Percentiles rank a stretch among this genome's conserved stretches.
Evolutionary conservation across 2,113 vertebrate species (phyloP).

Genomic region (Motacilla alba): DNA sequence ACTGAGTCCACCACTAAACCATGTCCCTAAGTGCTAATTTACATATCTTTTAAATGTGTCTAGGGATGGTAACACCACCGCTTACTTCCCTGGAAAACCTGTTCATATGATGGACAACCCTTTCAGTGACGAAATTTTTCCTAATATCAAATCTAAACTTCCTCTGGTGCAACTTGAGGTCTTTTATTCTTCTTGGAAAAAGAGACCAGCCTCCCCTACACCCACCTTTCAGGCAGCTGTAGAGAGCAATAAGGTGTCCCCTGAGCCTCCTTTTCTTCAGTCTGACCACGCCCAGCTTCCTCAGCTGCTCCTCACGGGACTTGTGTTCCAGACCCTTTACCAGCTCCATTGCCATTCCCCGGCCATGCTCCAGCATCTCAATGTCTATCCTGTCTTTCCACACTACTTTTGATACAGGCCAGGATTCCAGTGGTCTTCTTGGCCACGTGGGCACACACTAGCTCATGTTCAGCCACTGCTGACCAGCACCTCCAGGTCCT

Average conservation of each 20-base stretch:
- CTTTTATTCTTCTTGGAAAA: not conserved
- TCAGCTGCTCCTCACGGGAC: not conserved
- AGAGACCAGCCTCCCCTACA: not conserved
- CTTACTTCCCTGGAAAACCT: not conserved
- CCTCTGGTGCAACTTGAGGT: not conserved
- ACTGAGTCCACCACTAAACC: not conserved
- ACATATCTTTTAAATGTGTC: not conserved
- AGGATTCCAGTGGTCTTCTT: not conserved
- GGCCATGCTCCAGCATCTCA: not conserved
- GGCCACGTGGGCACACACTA: not conserved
- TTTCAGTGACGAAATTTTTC: not conserved
- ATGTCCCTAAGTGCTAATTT: not conserved
- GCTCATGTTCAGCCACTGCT: not conserved
- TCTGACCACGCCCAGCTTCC: not conserved
- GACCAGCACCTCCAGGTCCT: not conserved
- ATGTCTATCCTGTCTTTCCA: not conserved
- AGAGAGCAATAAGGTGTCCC: fast-evolving
- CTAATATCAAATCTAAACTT: not conserved
- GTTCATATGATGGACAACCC: not conserved
- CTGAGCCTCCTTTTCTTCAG: not conserved
- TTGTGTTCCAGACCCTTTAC: not conserved
- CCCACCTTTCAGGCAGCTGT: not conserved
- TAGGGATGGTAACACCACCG: not conserved
- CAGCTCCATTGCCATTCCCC: not conserved
- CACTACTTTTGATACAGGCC: not conserved